Evolutionary conservation across 1,140 invertebrate species (phyloP).

Genomic region (Drusus annulatus): DNA sequence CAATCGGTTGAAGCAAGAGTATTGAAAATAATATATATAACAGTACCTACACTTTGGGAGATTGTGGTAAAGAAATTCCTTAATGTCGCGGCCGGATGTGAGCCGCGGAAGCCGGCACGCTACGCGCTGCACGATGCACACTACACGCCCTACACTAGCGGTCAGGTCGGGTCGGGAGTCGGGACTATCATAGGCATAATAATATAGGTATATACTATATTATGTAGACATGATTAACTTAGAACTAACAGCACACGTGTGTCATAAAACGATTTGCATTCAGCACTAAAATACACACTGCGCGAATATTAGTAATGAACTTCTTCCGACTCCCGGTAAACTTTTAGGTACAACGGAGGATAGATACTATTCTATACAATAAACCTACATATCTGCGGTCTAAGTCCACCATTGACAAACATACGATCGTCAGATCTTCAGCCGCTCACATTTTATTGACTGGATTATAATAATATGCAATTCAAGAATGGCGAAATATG

Average conservation of each 20-base stretch:
- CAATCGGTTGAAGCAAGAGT: background rate
- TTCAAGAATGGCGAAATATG: no score
- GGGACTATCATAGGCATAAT: background rate
- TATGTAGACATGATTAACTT: background rate
- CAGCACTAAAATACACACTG: background rate
- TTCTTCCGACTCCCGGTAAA: no score
- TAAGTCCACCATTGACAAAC: no score
- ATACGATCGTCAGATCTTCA: no score
- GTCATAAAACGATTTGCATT: background rate
- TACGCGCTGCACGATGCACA: no score
- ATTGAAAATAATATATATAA: background rate
- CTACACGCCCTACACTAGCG: background rate
- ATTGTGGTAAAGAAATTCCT: background rate
- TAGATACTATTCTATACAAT: no score
- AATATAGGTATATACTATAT: background rate
- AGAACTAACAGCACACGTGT: background rate
- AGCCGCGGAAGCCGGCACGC: slow-evolving; percentile 7
- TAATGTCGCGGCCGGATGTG: background rate
- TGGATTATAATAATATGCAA: no score
- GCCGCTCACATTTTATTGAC: no score
- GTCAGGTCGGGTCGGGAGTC: no score
- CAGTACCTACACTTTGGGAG: background rate
- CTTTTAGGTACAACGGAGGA: no score
- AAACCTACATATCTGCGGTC: no score
- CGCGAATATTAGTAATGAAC: background rate